These are phyloP conservation scores for Noctuana brunneofusca DNA, from an alignment of 2,888 invertebrate genomes.

Conservation along the genomic window DNA sequence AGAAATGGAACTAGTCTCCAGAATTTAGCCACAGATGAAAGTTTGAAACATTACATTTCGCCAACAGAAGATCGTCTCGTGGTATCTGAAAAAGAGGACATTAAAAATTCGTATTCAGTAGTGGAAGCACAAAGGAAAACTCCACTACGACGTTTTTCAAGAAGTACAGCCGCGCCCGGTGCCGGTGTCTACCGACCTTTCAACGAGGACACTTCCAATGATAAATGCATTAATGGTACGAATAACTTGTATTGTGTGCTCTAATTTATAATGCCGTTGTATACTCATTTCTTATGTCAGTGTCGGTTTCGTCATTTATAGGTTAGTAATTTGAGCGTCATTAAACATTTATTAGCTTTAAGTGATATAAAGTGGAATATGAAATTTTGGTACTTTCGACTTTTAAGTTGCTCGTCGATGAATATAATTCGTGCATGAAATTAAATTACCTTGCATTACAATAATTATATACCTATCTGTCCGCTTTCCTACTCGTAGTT, in stretches of 20 bases:
- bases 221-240: slow-evolving; percentile 55
- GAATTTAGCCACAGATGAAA: slow-evolving; percentile 67
- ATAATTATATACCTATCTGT: too few relatives aligned
- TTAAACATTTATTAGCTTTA: not conserved
- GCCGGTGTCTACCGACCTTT: slow-evolving; percentile 73
- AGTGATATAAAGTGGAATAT: not conserved
- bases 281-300: too few relatives aligned
- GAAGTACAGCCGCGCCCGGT: slow-evolving; percentile 63
- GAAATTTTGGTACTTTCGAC: not conserved
- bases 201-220: slow-evolving; percentile 55
- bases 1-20: slow-evolving; percentile 70
- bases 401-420: not conserved
- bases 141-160: slow-evolving; percentile 55
- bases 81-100: slow-evolving; percentile 53
- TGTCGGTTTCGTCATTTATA: too few relatives aligned
- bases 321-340: too few relatives aligned
- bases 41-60: slow-evolving; percentile 65
- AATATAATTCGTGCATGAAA: not conserved
- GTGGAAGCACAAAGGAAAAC: slow-evolving; percentile 62
- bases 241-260: not conserved
- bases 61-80: slow-evolving; percentile 54
- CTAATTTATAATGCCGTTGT: too few relatives aligned
- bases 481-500: too few relatives aligned
- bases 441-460: too few relatives aligned
- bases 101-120: slow-evolving; percentile 69